Evolutionary conservation across 2,113 vertebrate genomes (phyloP).

Genomic region (Bujurquina vittata): DNA sequence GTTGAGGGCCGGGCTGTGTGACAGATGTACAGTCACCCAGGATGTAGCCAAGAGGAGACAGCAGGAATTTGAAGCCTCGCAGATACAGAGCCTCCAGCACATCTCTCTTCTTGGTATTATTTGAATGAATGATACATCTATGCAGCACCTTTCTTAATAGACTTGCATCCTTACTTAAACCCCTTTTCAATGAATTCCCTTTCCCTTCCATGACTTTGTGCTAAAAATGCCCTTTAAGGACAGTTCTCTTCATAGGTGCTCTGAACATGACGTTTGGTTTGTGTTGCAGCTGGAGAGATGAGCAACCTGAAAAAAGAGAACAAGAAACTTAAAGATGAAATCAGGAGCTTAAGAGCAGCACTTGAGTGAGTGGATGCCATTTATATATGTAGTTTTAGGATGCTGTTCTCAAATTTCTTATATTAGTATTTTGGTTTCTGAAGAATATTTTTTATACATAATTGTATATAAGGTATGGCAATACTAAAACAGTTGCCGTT

Average conservation of each 20-base stretch:
- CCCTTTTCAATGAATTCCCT: not conserved
- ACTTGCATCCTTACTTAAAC: not conserved
- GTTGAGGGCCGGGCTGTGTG: constrained; percentile 92
- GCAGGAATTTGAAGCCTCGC: constrained; percentile 87
- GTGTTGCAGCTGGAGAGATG: constrained; percentile 74
- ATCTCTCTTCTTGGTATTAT: constrained; percentile 87
- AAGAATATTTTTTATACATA: not conserved
- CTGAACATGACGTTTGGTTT: not conserved
- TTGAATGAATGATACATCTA: not conserved
- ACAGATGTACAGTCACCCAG: constrained; percentile 95
- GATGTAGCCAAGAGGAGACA: constrained; percentile 91
- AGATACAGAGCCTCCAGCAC: constrained; percentile 91
- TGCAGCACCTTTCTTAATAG: not conserved
- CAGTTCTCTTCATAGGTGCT: not conserved
- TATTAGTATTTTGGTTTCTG: not conserved
- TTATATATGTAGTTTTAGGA: not conserved
- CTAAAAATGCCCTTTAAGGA: not conserved
- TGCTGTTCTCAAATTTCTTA: not conserved
- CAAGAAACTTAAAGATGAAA: constrained; percentile 71
- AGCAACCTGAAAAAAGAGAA: constrained; percentile 78
- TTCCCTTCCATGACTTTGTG: not conserved
- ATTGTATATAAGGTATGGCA: not conserved
- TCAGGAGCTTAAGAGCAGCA: constrained; percentile 49
- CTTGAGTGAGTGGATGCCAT: constrained; percentile 70
- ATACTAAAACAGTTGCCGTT: not conserved